phyloP scores from a whole-genome alignment of 2,113 vertebrate genomes.

The Tricholaema leucomelas region DNA sequence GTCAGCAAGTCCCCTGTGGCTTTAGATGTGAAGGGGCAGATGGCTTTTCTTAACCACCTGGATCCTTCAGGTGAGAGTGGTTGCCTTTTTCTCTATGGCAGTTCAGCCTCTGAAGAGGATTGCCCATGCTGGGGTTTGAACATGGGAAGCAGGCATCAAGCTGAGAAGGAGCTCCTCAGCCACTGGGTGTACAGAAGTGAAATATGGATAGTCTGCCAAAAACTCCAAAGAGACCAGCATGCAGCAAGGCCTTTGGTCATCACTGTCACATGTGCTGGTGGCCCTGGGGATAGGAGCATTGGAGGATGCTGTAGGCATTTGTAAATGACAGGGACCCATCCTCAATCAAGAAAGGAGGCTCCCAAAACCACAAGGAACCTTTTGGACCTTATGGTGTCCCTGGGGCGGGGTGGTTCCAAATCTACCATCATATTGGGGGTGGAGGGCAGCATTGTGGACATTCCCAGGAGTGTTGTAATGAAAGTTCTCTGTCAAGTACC shows the following conservation, averaged over 20 bases:
- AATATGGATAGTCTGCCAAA: background rate
- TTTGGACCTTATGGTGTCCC: background rate
- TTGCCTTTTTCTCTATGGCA: background rate
- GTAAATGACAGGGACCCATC: background rate
- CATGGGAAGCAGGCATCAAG: background rate
- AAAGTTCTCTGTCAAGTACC: background rate
- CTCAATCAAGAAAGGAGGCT: background rate
- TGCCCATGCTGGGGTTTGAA: background rate
- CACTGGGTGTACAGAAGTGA: background rate
- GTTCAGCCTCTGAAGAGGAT: background rate
- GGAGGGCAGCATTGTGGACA: background rate
- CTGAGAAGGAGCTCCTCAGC: background rate
- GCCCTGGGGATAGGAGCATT: background rate
- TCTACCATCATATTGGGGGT: fast-evolving
- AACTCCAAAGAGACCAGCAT: fast-evolving
- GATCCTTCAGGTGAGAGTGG: background rate
- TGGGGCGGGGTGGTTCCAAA: background rate
- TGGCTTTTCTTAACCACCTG: background rate
- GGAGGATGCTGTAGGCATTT: background rate
- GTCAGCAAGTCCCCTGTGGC: background rate
- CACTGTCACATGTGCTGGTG: fast-evolving
- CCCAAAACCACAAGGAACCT: background rate
- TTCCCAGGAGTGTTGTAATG: background rate
- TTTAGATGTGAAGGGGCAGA: background rate
- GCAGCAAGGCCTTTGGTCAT: background rate